A percentile compares a stretch with the other conserved stretches of the same genome.
phyloP scores from a whole-genome alignment of 2,797 vertebrate genomes.

The Nyctibius grandis region DNA sequence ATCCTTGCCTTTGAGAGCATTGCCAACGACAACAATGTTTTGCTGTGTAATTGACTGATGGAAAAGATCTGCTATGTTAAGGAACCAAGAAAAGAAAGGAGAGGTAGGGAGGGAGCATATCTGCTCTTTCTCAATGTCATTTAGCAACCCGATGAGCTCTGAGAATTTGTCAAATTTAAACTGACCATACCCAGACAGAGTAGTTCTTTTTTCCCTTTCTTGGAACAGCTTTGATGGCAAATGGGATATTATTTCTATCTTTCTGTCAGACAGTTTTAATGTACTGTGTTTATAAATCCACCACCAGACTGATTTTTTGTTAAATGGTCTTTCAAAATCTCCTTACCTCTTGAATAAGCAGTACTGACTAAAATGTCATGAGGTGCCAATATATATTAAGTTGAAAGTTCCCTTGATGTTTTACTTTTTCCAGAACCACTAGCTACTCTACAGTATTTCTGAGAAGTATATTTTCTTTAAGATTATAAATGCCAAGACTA shows the following conservation, averaged over 20 bases:
- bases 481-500: constrained; percentile 34
- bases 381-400: constrained; percentile 50
- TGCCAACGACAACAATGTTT: constrained; percentile 32
- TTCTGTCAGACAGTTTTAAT: constrained; percentile 24
- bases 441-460: not conserved
- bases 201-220: constrained; percentile 8
- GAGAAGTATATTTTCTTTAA: constrained; percentile 29
- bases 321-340: constrained; percentile 32
- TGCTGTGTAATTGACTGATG: constrained; percentile 11
- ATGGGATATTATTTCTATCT: constrained; percentile 36
- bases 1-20: not conserved
- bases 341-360: constrained; percentile 44
- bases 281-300: constrained; percentile 37
- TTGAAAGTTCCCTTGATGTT: constrained; percentile 41
- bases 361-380: constrained; percentile 26
- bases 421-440: constrained; percentile 43
- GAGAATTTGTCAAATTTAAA: constrained; percentile 48
- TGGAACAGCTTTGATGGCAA: constrained; percentile 3
- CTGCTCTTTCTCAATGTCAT: constrained; percentile 53
- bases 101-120: not conserved
- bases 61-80: not conserved
- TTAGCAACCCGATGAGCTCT: constrained; percentile 32
- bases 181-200: constrained; percentile 1
- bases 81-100: not conserved
- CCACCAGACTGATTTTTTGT: constrained; percentile 3